A percentile compares a stretch with the other conserved stretches of the same genome.
phyloP scores from a whole-genome alignment of 2,888 invertebrate genomes.

The Melangyna quadrimaculata region DNA sequence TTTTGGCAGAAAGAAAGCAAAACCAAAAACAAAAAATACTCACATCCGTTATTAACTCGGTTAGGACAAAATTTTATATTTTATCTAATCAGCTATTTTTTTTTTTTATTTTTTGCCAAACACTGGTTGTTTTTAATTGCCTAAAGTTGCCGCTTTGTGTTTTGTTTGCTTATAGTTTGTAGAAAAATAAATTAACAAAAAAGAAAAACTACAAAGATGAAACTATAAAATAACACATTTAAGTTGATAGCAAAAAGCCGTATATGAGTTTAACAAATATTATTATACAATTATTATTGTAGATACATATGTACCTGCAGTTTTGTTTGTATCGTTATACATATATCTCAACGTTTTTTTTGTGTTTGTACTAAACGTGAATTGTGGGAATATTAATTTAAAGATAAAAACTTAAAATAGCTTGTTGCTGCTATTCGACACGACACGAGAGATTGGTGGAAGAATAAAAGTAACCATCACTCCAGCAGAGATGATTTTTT shows the following conservation, averaged over 20 bases:
- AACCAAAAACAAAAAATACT: constrained; percentile 4
- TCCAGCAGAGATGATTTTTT: constrained; percentile 1
- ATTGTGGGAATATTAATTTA: constrained; percentile 3
- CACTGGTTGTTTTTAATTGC: constrained; percentile 30
- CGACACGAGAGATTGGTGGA: not conserved
- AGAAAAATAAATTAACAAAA: not conserved
- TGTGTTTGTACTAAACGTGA: not conserved
- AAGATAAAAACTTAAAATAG: not conserved
- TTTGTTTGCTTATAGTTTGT: not conserved
- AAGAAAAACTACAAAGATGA: constrained; percentile 1
- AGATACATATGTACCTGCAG: no score
- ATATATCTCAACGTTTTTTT: not conserved
- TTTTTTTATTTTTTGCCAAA: not conserved
- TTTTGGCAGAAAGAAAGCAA: constrained; percentile 1
- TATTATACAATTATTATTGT: not conserved
- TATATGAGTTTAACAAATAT: not conserved
- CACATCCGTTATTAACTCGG: constrained; percentile 25
- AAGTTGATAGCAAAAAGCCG: constrained; percentile 49
- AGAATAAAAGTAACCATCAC: not conserved
- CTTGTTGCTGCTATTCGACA: not conserved
- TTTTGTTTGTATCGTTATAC: not conserved
- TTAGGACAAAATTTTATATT: not conserved
- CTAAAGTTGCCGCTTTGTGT: constrained; percentile 27
- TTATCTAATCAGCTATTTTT: constrained; percentile 44
- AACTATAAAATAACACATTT: constrained; percentile 24